These are phyloP conservation scores for Iphiclides podalirius DNA, from an alignment of 2,888 invertebrate genomes.

Conservation along the genomic window DNA sequence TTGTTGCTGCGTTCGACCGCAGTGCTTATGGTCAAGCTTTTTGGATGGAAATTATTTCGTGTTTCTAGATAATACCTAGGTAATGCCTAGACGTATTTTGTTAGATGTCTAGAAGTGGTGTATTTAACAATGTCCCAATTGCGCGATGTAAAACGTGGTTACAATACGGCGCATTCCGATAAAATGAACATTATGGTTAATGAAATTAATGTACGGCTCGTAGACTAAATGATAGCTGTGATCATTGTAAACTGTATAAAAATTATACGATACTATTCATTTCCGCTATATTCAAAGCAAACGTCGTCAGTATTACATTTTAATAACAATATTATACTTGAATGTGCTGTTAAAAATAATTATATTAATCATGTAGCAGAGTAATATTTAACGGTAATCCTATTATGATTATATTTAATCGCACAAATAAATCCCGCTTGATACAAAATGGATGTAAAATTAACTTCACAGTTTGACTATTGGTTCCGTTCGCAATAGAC, in stretches of 20 bases:
- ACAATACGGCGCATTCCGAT: not conserved
- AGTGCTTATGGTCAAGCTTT: constrained; percentile 48
- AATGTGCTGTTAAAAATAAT: not conserved
- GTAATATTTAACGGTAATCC: not conserved
- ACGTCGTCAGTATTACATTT: not conserved
- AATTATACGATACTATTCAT: not conserved
- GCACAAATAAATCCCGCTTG: constrained; percentile 13
- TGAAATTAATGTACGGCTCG: too few relatives aligned
- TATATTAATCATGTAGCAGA: not conserved
- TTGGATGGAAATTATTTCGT: constrained; percentile 62
- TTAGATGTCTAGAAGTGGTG: not conserved
- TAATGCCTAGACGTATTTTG: not conserved
- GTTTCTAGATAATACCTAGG: constrained; percentile 5
- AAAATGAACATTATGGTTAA: too few relatives aligned
- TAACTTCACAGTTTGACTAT: too few relatives aligned
- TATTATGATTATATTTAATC: constrained; percentile 6
- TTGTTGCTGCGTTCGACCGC: constrained; percentile 47
- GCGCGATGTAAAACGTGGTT: not conserved
- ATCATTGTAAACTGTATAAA: too few relatives aligned
- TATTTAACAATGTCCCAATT: not conserved
- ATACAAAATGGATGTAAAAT: not conserved
- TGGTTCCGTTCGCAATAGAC: constrained; percentile 23
- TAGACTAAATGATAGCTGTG: too few relatives aligned
- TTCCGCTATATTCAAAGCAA: not conserved
- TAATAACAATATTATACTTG: not conserved